Conservation (phyloP, 2,797 vertebrate genomes). For the Nannoperca obscura region DNA sequence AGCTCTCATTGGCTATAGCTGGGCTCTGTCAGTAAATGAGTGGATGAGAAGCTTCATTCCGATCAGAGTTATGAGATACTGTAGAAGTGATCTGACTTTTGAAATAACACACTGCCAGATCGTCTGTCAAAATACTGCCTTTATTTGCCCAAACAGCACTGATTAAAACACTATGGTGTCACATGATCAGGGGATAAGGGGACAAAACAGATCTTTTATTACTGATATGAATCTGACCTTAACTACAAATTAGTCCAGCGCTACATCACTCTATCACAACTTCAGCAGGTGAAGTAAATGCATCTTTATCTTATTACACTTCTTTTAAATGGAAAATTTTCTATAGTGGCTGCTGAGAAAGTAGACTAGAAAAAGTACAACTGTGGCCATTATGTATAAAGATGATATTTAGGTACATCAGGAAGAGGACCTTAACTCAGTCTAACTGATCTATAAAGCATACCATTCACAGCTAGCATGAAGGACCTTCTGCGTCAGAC, state of each 20-base stretch:
- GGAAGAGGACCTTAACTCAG: background rate
- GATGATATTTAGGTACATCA: background rate
- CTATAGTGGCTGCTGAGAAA: background rate
- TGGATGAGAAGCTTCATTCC: background rate
- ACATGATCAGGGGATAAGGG: background rate
- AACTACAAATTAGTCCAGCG: background rate
- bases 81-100: background rate
- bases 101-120: background rate
- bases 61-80: background rate
- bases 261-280: background rate
- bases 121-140: background rate
- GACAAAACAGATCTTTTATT: background rate
- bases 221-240: background rate
- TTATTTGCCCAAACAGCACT: background rate
- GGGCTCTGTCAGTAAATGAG: background rate
- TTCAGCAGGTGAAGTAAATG: background rate
- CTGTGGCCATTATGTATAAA: background rate
- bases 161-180: background rate
- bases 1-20: background rate
- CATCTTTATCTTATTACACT: background rate
- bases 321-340: background rate
- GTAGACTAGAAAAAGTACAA: background rate
- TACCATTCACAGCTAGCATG: constrained; percentile 92
- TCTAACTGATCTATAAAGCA: constrained; percentile 19
- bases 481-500: constrained; percentile 92